Base-by-base conservation (phyloP, 2,888 invertebrate genomes). In the Ormyrus rosae region DNA sequence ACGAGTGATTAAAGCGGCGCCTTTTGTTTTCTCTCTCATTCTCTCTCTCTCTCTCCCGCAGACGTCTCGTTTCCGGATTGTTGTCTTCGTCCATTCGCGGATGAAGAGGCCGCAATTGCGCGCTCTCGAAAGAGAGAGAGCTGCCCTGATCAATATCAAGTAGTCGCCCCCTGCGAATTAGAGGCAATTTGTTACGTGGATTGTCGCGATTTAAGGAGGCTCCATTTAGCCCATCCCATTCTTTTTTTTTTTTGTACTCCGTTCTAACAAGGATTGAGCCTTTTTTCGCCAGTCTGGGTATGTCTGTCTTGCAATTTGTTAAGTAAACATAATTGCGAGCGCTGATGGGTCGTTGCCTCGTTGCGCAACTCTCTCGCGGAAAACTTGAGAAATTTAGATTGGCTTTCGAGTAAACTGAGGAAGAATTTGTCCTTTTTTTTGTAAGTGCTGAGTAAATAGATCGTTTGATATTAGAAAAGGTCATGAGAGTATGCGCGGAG, bases 191-290 rank as follows among this genome's bases (percentile, higher is more conserved):
- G 58, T 51, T 65, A 65, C 51, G 56, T 58, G 60, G 64, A 74
- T 74, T 51, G 78, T 78, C 51, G 78, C 78, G 78, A 78, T 79
- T 79, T 79, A 73, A 73, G 73, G 48, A 68, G 68, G 64, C 51
- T 58, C 19, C 64, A n/a, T 64, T 58, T 11, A 6, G 53, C 6
- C 48, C 19, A 7, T 65, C 50, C 56, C 13, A 6, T 48, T 50
- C 50, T 34, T 19, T 19, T 19, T 19, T 19, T 60, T 60, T 48
- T 63, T 61, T 3, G 34, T 48, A 48, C 34, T 10, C 46, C 11
- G 34, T 48, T 9, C 19, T 10, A 58, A 53, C 55, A 34, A 19
- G 19, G 19, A 19, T 19, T 19, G 19, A 58, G 10, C 68, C 53
- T 55, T 58, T 77, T 70, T 65, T 48, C 19, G 10, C 34, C 45